phyloP scores from a whole-genome alignment of 1,140 invertebrate genomes.

The Leptopilina clavipes region DNA sequence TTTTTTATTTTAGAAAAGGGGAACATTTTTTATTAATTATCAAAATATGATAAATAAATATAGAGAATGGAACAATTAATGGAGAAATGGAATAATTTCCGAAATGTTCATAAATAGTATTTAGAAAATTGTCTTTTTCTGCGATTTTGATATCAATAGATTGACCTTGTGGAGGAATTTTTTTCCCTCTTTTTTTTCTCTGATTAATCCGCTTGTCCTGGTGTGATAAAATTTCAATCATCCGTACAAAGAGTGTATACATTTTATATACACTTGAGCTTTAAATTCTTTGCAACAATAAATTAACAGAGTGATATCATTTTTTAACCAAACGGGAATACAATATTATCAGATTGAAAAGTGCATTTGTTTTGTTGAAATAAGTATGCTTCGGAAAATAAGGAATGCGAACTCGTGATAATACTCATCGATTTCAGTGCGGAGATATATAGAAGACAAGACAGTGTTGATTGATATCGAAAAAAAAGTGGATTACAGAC shows the following conservation, averaged over 20 bases:
- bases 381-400: slow-evolving; percentile 7
- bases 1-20: no score
- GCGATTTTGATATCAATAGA: not conserved
- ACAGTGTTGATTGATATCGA: slow-evolving; percentile 15
- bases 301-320: slow-evolving; percentile 17
- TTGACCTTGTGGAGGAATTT: slow-evolving; percentile 4
- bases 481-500: not conserved
- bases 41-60: no score
- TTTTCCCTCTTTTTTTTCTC: not conserved
- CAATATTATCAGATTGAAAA: slow-evolving; percentile 33
- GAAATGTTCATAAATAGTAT: no score
- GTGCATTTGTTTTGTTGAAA: slow-evolving; percentile 35
- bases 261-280: slow-evolving; percentile 1
- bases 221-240: slow-evolving; percentile 4
- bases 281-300: slow-evolving; percentile 13
- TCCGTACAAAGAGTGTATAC: not conserved
- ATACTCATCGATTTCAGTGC: slow-evolving; percentile 35
- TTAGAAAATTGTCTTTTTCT: no score
- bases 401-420: slow-evolving; percentile 36
- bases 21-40: no score
- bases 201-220: not conserved
- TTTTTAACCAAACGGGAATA: slow-evolving; percentile 13
- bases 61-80: no score
- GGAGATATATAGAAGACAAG: slow-evolving; percentile 36
- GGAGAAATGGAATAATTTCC: no score